Evolutionary conservation across 2,888 invertebrate genomes (phyloP).

Genomic region (Sicus ferrugineus): DNA sequence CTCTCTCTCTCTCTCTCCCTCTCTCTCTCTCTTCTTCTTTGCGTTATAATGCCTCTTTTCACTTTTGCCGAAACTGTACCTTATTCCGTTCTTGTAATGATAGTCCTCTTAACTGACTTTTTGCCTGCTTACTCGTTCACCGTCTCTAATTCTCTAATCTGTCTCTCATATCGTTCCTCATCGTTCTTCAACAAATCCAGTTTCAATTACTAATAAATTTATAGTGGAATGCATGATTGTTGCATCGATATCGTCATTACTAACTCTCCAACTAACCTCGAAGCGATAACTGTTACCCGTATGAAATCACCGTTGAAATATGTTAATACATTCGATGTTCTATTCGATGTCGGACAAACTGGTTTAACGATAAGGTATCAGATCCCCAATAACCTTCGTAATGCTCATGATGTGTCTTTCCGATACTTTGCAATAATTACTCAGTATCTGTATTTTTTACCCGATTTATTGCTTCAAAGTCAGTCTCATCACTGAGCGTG

Average conservation of each 20-base stretch:
- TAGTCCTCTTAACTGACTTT: too few relatives aligned
- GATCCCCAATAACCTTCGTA: too few relatives aligned
- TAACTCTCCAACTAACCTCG: neutral
- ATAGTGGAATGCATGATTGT: slow-evolving; percentile 1
- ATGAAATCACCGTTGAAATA: neutral
- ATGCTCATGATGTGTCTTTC: too few relatives aligned
- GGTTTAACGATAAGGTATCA: too few relatives aligned
- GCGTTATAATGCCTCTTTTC: neutral
- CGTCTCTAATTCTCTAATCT: neutral
- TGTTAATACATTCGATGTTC: neutral
- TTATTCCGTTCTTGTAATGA: neutral
- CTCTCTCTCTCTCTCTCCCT: slow-evolving; percentile 12
- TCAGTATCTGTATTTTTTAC: too few relatives aligned
- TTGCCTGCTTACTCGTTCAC: too few relatives aligned
- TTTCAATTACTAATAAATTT: neutral
- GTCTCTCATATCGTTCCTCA: neutral
- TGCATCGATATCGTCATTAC: neutral
- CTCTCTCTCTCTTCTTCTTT: neutral
- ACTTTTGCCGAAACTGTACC: neutral
- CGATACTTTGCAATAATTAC: too few relatives aligned
- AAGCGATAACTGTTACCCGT: neutral
- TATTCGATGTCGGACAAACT: too few relatives aligned
- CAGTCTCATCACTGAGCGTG: neutral
- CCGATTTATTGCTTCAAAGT: neutral
- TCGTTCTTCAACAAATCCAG: neutral